Base-by-base conservation (phyloP, 2,113 vertebrate genomes). In the Crotalus helleri region DNA sequence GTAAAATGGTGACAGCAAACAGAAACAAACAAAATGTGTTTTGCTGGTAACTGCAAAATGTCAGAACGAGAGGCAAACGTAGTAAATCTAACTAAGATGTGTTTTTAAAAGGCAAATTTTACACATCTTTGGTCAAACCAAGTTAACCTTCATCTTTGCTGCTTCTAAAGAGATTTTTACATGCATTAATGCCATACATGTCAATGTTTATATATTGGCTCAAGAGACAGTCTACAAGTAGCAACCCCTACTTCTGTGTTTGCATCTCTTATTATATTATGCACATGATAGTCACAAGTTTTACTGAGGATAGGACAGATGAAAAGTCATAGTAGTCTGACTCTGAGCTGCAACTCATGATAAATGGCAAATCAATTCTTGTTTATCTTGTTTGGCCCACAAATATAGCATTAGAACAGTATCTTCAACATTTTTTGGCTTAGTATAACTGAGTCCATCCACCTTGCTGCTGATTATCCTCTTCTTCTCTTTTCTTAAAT, bases 1-100 rank as follows among this genome's bases (percentile, higher is more conserved):
- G 57, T 29, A n/a, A 54, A 49, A 54, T 90, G 81, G 89, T 93
- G 92, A 93, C 81, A 93, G 61, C 92, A 93, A 93, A 49, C 92
- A 93, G 92, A 93, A 93, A 64, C 89, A 93, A 93, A 87, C 89
- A 93, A 81, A 44, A 61, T 86, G 58, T 51, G 58, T 64, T 90
- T 85, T 64, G 57, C 87, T 86, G 87, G 81, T 90, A 53, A 90
- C 74, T 93, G 92, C 55, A 87, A 61, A 90, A 87, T 93, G 92
- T 93, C 92, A 93, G 92, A 49, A 93, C 4, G 13, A 81, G 81
- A 93, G 61, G 85, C 89, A 54, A 90, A 90, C 1, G 39, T 51
- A 90, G 91, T 49, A 90, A 85, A 61, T 24, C 24, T 54, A 87
- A 10, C n/a, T 61, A 29, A 44, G 53, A 64, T 53, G 46, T 90